Conservation (phyloP, 2,113 vertebrate genomes). For the Sander lucioperca region DNA sequence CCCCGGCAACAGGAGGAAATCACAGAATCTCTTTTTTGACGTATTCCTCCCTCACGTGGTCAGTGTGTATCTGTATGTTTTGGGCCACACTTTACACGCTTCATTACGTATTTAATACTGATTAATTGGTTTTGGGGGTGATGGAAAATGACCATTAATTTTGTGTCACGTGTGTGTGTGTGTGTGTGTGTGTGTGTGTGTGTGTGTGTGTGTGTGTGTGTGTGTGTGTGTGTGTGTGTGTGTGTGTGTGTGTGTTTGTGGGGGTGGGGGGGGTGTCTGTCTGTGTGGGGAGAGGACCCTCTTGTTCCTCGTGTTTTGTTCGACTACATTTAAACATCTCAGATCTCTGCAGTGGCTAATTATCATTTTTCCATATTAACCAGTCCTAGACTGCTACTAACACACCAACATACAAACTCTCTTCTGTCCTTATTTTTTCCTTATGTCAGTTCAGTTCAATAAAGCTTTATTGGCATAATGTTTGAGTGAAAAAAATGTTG, state of each 20-base stretch:
- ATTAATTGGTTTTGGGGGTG: neutral
- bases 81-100: neutral
- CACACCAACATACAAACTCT: neutral
- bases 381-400: neutral
- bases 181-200: neutral
- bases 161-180: neutral
- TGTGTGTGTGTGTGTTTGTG: neutral
- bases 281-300: neutral
- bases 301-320: neutral
- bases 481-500: neutral
- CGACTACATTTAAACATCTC: neutral
- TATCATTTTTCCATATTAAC: neutral
- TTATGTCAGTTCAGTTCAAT: too few relatives aligned
- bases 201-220: neutral
- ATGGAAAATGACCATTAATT: neutral
- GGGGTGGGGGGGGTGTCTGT: too few relatives aligned
- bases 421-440: neutral
- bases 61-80: constrained; percentile 29
- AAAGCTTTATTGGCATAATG: neutral
- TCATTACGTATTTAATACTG: neutral
- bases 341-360: neutral
- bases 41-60: constrained; percentile 58
- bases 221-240: neutral
- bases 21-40: constrained; percentile 31
- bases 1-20: constrained; percentile 89